Conservation (phyloP, 64 coral and sea anemone species). For the Pocillopora verrucosa region DNA sequence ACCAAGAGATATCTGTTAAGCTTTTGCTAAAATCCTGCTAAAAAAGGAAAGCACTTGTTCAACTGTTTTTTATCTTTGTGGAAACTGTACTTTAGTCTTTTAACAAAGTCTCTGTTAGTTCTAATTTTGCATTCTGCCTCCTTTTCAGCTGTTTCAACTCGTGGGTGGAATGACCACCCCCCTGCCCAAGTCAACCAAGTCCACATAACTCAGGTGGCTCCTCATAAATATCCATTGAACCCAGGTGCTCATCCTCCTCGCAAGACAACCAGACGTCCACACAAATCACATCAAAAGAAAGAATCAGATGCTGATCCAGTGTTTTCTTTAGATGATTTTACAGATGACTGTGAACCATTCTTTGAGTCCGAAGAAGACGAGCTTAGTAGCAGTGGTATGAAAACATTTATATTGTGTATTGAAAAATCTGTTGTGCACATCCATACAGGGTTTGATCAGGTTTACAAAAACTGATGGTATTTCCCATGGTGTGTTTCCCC, state of each 20-base stretch:
- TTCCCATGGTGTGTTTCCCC: no score
- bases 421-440: not conserved
- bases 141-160: not conserved
- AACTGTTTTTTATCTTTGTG: not conserved
- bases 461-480: no score
- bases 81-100: not conserved
- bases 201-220: slow-evolving; percentile 67
- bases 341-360: slow-evolving; percentile 86
- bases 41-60: no score
- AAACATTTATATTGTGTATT: not conserved
- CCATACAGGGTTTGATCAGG: no score
- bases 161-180: slow-evolving; percentile 2
- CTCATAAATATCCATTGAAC: not conserved
- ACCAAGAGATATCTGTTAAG: no score
- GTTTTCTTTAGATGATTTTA: slow-evolving; percentile 87
- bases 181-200: slow-evolving; percentile 44
- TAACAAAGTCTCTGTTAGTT: not conserved
- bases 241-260: not conserved
- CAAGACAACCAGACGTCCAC: not conserved
- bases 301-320: slow-evolving; percentile 80
- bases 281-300: slow-evolving; percentile 27
- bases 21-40: no score
- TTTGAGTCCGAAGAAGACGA: slow-evolving; percentile 96
- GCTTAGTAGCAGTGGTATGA: slow-evolving; percentile 85
- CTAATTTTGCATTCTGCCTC: not conserved